Evolutionary conservation across 2,113 vertebrate species (phyloP).

Genomic region (Paradisaea rubra): DNA sequence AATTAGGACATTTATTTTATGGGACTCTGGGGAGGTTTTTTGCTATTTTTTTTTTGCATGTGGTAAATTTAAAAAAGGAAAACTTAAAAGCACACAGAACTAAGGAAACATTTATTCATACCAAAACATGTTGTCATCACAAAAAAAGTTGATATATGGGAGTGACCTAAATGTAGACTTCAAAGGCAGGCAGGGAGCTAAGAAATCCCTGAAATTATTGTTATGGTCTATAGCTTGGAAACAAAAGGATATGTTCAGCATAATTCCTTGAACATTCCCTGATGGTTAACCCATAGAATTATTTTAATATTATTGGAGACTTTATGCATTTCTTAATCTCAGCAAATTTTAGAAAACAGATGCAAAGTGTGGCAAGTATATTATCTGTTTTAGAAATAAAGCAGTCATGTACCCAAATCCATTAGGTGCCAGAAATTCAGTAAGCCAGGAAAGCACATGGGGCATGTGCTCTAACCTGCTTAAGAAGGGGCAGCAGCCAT

Average conservation of each 20-base stretch:
- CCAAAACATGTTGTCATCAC: neutral
- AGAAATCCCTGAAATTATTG: neutral
- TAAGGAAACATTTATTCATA: neutral
- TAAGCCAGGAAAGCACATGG: neutral
- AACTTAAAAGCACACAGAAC: neutral
- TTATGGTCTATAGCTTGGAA: neutral
- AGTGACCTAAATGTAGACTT: neutral
- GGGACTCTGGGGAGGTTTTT: no score
- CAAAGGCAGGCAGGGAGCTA: neutral
- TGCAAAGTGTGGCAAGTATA: neutral
- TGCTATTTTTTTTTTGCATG: neutral
- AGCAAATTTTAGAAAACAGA: neutral
- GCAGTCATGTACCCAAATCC: neutral
- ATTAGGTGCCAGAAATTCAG: neutral
- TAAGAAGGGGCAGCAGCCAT: neutral
- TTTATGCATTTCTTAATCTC: neutral
- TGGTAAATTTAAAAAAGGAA: neutral
- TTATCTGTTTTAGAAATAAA: neutral
- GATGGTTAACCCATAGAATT: neutral
- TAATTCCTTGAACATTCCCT: neutral
- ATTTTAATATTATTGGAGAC: neutral
- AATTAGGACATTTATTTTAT: neutral
- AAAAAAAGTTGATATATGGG: neutral
- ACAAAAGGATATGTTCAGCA: neutral
- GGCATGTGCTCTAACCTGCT: neutral